These are phyloP conservation scores for Syritta pipiens DNA, from an alignment of 2,888 invertebrate genomes.

Conservation along the genomic window DNA sequence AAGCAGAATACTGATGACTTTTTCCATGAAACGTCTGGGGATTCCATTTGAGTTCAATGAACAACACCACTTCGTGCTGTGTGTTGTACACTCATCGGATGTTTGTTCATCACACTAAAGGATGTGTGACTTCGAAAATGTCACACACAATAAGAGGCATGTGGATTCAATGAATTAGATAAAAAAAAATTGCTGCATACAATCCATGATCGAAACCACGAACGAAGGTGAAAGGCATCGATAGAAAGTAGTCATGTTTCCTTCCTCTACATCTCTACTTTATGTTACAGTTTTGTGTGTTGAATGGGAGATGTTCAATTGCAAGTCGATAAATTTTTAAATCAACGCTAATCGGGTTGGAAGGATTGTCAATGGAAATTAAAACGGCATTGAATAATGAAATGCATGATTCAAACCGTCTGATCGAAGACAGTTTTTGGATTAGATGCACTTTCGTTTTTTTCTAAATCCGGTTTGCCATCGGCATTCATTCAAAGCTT, in stretches of 20 bases:
- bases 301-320: constrained; percentile 27
- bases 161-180: not conserved
- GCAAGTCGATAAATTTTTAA: constrained; percentile 15
- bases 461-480: no score
- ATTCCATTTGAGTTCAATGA: constrained; percentile 49
- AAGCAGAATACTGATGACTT: constrained; percentile 24
- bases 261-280: constrained; percentile 14
- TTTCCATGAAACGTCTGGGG: constrained; percentile 24
- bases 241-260: constrained; percentile 60
- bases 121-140: constrained; percentile 20
- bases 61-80: constrained; percentile 18
- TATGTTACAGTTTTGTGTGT: constrained; percentile 43
- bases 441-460: no score
- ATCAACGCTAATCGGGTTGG: constrained; percentile 27
- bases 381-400: constrained; percentile 19
- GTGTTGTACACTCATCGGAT: not conserved
- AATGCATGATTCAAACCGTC: no score
- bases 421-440: no score
- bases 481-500: no score
- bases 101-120: no score
- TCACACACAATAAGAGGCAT: not conserved
- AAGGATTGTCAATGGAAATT: constrained; percentile 29
- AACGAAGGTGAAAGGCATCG: constrained; percentile 58
- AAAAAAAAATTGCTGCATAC: not conserved
- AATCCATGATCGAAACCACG: not conserved